Conservation (phyloP, 2,888 invertebrate genomes). For the Drosophila lacicola region DNA sequence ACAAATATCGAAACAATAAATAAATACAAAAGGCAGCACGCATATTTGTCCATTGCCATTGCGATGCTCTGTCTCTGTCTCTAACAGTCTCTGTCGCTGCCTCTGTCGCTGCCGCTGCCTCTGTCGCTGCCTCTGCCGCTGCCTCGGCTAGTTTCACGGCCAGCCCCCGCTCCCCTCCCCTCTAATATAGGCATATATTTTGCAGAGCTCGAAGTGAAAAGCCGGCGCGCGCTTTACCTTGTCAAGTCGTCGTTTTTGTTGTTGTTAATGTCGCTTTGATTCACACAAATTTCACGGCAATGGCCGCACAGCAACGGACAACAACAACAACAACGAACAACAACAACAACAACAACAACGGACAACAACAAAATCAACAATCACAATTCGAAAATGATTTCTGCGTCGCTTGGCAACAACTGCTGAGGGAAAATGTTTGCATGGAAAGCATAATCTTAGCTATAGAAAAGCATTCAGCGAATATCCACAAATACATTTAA, state of each 20-base stretch:
- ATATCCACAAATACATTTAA: background rate
- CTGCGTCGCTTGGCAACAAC: constrained; percentile 64
- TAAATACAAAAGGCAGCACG: no score
- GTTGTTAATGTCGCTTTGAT: constrained; percentile 56
- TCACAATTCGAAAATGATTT: constrained; percentile 67
- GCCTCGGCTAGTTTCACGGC: constrained; percentile 65
- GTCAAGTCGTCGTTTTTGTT: constrained; percentile 52
- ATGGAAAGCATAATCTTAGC: constrained; percentile 12
- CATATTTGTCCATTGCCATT: constrained; percentile 45
- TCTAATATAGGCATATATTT: constrained; percentile 73
- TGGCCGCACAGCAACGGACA: constrained; percentile 45
- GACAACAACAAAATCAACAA: constrained; percentile 36
- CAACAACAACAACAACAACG: constrained; percentile 27
- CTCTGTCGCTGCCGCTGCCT: background rate
- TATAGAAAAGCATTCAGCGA: background rate
- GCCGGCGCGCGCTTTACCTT: constrained; percentile 61
- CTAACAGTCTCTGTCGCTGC: no score
- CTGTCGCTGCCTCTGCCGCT: background rate
- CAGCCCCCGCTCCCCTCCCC: constrained; percentile 32
- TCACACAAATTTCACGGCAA: constrained; percentile 79
- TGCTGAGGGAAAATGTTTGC: constrained; percentile 31
- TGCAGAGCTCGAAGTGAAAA: constrained; percentile 70
- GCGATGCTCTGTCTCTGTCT: no score
- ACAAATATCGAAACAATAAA: no score
- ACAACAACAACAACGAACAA: constrained; percentile 18